phyloP scores from a whole-genome alignment of 2,888 invertebrate species.

The Onthophagus sagittarius region DNA sequence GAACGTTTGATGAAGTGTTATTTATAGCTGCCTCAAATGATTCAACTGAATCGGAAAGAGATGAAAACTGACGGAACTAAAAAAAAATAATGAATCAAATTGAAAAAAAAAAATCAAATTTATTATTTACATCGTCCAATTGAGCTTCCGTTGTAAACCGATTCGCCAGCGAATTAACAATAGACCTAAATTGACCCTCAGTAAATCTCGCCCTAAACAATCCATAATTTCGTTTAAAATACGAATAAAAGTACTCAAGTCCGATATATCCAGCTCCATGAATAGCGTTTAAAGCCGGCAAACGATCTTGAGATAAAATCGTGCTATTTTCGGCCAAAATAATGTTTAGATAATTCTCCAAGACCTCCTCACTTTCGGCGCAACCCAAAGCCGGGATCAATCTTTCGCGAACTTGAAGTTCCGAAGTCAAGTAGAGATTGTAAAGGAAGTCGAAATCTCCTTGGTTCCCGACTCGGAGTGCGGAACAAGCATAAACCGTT shows the following conservation, averaged over 20 bases:
- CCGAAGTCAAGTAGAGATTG: slow-evolving; percentile 40
- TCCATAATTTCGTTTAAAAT: slow-evolving; percentile 2
- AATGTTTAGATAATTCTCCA: slow-evolving; percentile 15
- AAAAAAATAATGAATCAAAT: background rate
- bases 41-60: background rate
- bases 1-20: background rate
- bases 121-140: background rate
- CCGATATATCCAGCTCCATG: slow-evolving; percentile 2
- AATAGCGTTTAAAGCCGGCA: background rate
- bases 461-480: slow-evolving; percentile 58
- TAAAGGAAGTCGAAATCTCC: slow-evolving; percentile 63
- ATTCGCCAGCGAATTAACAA: background rate
- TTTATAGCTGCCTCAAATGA: background rate
- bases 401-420: slow-evolving; percentile 15
- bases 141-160: background rate
- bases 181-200: background rate
- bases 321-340: background rate
- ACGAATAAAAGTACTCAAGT: slow-evolving; percentile 3
- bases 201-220: background rate
- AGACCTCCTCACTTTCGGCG: slow-evolving; percentile 18
- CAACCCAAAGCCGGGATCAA: slow-evolving; percentile 28
- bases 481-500: slow-evolving; percentile 68
- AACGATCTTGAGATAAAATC: background rate
- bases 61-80: background rate
- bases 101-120: background rate